Conservation (phyloP, 2,888 invertebrate species). For the Unio pictorum region DNA sequence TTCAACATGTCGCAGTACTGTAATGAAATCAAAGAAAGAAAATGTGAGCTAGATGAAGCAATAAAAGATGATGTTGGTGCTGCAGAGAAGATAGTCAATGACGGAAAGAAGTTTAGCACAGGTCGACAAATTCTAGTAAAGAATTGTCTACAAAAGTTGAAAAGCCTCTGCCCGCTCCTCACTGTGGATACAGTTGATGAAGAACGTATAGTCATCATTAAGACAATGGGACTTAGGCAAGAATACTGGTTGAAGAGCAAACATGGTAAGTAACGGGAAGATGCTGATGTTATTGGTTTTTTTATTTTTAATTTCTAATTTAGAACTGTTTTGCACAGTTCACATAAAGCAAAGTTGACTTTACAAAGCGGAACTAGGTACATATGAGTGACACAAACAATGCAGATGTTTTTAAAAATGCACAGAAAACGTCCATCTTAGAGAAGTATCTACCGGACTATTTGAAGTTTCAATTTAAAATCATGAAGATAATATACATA, state of each 20-base stretch:
- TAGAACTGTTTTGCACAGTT: too few species aligned
- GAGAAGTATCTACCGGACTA: too few species aligned
- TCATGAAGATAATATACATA: too few species aligned
- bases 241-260: constrained; percentile 83
- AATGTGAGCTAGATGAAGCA: constrained; percentile 2
- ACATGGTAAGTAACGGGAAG: constrained; percentile 72
- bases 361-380: too few species aligned
- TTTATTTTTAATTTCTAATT: too few species aligned
- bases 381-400: too few species aligned
- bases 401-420: too few species aligned
- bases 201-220: constrained; percentile 76
- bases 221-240: constrained; percentile 75
- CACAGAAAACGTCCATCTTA: too few species aligned
- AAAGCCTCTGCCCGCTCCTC: constrained; percentile 22
- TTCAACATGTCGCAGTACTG: constrained; percentile 18
- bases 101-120: constrained; percentile 16
- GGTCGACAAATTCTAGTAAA: constrained; percentile 8
- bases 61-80: constrained; percentile 9
- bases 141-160: constrained; percentile 22
- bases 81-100: constrained; percentile 17
- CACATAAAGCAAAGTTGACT: too few species aligned
- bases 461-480: too few species aligned
- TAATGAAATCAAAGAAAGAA: constrained; percentile 3
- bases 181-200: constrained; percentile 64
- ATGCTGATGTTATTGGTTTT: too few species aligned